These are phyloP conservation scores for Mechanitis messenoides DNA, from an alignment of 2,888 invertebrate species.

Conservation along the genomic window DNA sequence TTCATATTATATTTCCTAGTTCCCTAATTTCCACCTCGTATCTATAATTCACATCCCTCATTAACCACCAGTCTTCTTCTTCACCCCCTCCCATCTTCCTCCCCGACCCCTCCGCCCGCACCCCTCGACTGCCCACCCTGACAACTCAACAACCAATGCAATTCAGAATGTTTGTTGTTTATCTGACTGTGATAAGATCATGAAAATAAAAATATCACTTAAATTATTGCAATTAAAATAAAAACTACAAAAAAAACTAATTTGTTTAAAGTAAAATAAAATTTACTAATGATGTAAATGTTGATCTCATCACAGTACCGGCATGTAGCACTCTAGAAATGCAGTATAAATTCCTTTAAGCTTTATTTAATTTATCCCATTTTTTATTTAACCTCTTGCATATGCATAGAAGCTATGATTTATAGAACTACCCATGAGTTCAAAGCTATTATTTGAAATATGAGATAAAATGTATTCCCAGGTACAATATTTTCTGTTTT, in stretches of 20 bases:
- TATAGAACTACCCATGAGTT: conserved; percentile 24
- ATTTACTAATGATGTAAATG: too few species aligned
- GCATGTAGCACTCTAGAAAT: conserved; percentile 20
- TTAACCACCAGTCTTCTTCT: conserved; percentile 35
- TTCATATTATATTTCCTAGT: conserved; percentile 6
- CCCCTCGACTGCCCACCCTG: conserved; percentile 49
- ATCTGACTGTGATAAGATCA: conserved; percentile 24
- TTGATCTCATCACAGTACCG: conserved; percentile 14
- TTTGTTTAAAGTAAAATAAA: background rate
- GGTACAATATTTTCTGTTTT: conserved; percentile 8
- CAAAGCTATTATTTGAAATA: background rate
- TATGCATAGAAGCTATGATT: conserved; percentile 30
- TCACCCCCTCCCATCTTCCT: conserved; percentile 41
- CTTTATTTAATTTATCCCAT: conserved; percentile 28
- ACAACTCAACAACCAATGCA: conserved; percentile 69
- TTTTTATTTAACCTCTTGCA: conserved; percentile 25
- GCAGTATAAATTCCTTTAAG: conserved; percentile 21
- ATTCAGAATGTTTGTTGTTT: conserved; percentile 44
- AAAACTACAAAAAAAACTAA: background rate
- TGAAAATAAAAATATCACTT: conserved; percentile 18
- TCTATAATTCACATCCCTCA: conserved; percentile 28
- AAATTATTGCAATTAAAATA: background rate
- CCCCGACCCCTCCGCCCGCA: conserved; percentile 41
- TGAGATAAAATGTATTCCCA: background rate
- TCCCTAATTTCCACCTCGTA: conserved; percentile 12